These are phyloP conservation scores for Toxotes lorentzi DNA, from an alignment of 2,797 vertebrate genomes.

Conservation along the genomic window DNA sequence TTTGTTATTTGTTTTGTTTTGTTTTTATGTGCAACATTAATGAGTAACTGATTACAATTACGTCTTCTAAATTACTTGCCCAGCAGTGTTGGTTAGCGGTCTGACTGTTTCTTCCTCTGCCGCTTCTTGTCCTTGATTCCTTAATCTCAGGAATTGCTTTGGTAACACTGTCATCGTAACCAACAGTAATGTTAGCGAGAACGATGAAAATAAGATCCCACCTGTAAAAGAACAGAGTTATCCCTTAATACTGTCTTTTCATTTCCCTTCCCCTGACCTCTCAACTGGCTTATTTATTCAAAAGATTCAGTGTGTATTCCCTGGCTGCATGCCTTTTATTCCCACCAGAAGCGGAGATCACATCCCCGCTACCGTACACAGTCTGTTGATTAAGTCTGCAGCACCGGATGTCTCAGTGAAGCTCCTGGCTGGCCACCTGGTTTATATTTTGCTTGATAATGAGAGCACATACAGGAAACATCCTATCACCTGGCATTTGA, in stretches of 20 bases:
- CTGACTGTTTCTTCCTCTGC: not conserved
- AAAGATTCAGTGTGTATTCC: conserved; percentile 33
- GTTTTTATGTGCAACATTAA: not conserved
- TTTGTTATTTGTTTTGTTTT: too few relatives aligned
- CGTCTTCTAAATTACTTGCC: not conserved
- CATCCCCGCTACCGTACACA: conserved; percentile 43
- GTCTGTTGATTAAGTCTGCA: conserved; percentile 71
- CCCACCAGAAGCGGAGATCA: conserved; percentile 40
- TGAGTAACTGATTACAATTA: not conserved
- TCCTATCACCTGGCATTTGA: conserved; percentile 52
- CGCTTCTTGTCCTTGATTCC: not conserved
- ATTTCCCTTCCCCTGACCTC: conserved; percentile 44
- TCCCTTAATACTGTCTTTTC: conserved; percentile 49
- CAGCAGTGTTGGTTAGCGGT: not conserved
- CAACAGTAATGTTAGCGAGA: not conserved
- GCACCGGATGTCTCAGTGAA: conserved; percentile 46
- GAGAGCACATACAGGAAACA: conserved; percentile 57
- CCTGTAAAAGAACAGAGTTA: conserved; percentile 30
- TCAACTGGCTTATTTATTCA: conserved; percentile 50
- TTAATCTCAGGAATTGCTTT: not conserved
- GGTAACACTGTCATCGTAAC: not conserved
- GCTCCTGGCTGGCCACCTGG: conserved; percentile 63
- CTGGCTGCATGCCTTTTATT: conserved; percentile 47
- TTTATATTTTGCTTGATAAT: conserved; percentile 74
- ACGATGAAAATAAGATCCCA: not conserved